Base-by-base conservation (phyloP, 2,113 vertebrate species). In the Hucho hucho region DNA sequence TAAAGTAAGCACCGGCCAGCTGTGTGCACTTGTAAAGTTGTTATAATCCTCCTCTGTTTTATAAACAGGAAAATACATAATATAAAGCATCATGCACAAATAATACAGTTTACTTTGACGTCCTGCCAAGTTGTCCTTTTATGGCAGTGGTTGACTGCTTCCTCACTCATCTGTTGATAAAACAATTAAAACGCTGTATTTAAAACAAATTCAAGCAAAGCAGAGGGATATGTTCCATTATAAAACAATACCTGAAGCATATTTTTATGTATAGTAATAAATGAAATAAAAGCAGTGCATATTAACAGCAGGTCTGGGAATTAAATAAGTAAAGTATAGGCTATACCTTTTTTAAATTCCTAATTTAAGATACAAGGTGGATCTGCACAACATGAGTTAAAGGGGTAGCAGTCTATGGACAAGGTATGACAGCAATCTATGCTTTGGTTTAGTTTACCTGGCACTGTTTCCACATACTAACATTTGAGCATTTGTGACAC, bases 11-110 rank as follows among this genome's bases (percentile, higher is more conserved):
- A 97, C 61, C 61, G 81, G 85, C 93, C 97, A 98, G 97, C 97
- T 99, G 97, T 89, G 92, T 86, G 94, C 96, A 97, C 97, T 99
- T 98, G 96, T 96, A 95, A 96, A 96, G 96, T 98, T 98, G 96
- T 97, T 97, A 94, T 95, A 97, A 96, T 97, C 94, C 96, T 92
- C 89, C 94, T 94, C 92, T 90, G 91, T 94, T 93, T 89, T 95
- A 95, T 99, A 99, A 99, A 99, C 97, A 99, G 97, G 97, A 98
- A 99, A 97, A 97, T 95, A 94, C 94, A 95, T 93, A 95, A 95
- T 94, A 97, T 96, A 96, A 96, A 98, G 95, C 95, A 94, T 95
- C 92, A 93, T 94, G 91, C 92, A 92, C 95, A 96, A 97, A 97
- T 93, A 95, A 93, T 88, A 91, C 83, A 81, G 83, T 89, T 90